A percentile compares a stretch with the other conserved stretches of the same genome.
Evolutionary conservation across 2,113 vertebrate genomes (phyloP).

Genomic region (Salvelinus namaycush): DNA sequence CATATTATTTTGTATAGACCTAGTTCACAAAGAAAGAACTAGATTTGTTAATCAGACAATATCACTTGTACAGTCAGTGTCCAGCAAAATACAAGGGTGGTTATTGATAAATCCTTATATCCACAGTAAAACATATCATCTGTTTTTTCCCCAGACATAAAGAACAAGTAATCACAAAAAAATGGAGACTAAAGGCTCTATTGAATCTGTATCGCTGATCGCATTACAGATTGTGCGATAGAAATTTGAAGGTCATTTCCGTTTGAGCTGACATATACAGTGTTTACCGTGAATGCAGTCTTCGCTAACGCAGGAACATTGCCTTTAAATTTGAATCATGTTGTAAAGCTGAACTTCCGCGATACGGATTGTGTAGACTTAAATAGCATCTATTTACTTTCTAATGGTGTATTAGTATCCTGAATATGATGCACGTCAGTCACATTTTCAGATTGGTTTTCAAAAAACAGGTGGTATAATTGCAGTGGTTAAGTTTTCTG

Average conservation of each 20-base stretch:
- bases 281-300: too few species aligned
- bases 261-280: too few species aligned
- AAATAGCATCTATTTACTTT: constrained; percentile 53
- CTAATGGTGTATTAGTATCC: background rate
- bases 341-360: background rate
- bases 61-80: constrained; percentile 69
- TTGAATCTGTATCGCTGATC: constrained; percentile 20
- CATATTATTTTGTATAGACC: constrained; percentile 76
- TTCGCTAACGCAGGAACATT: too few species aligned
- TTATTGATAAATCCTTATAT: constrained; percentile 50
- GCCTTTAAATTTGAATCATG: too few species aligned
- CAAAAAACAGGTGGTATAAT: constrained; percentile 60
- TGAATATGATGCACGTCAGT: background rate
- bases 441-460: constrained; percentile 14
- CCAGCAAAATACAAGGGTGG: constrained; percentile 52
- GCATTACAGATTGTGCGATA: background rate
- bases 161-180: too few species aligned
- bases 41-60: constrained; percentile 67
- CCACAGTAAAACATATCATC: constrained; percentile 39
- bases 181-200: too few species aligned
- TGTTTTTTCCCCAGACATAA: constrained; percentile 30
- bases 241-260: too few species aligned
- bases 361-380: constrained; percentile 24
- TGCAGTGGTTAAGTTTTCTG: constrained; percentile 64
- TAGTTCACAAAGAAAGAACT: constrained; percentile 75